Base-by-base conservation (phyloP, 2,113 vertebrate species). In the Microtus montanus region DNA sequence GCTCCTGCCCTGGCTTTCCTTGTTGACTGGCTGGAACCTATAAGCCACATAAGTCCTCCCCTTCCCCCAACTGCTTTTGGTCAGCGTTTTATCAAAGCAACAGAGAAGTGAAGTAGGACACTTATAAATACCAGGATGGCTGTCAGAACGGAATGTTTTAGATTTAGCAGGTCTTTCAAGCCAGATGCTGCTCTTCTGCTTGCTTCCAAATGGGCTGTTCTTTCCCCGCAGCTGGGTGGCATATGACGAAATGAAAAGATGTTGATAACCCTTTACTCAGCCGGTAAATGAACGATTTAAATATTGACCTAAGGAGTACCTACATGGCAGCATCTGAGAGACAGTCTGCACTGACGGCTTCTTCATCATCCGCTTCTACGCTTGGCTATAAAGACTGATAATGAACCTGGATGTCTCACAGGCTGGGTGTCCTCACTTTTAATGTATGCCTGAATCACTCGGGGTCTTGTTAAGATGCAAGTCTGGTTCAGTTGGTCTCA, bases 121-220 rank as follows among this genome's bases (percentile, higher is more conserved):
- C 87, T 93, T 97, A 94, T 93, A 93, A 58, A 61, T 38, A 61
- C 41, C 61, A 92, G 63, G 93, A 93, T 97, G 96, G 71, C 80
- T 93, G 86, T 86, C 24, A 92, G 95, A 96, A 44, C n/a, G 52
- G n/a, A 90, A 90, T 58, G 2, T 78, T 95, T 96, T 49, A 75
- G 63, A 93, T 47, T 96, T 94, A 96, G 91, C 82, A 79, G 28
- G 96, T 93, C 93, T 98, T 96, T 96, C 89, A 92, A 92, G 97
- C 80, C 91, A 96, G 96, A 91, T 92, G 94, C 79, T 96, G 82
- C 58, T 93, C 93, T 92, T 84, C 47, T 93, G 74, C 79, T 82
- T 1, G 22, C 78, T 95, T 97, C n/a, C 79, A 92, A 94, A 96
- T 83, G 92, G 71, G 7, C 71, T 91, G 85, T 94, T 91, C 92